Conservation (phyloP, 2,888 invertebrate species). For the Protophormia terraenovae region DNA sequence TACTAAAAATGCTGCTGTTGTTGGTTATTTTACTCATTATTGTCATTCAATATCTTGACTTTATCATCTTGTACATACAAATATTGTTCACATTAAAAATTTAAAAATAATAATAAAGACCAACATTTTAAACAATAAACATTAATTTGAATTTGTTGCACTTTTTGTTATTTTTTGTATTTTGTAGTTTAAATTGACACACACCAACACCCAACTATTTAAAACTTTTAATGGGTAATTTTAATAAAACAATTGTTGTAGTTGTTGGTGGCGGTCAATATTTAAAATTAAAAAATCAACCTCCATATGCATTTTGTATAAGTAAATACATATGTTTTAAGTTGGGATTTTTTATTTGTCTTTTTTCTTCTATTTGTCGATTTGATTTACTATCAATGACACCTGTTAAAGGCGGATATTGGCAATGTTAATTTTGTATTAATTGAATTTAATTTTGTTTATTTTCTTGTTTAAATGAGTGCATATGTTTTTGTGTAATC, state of each 20-base stretch:
- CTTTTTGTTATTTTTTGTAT: neutral
- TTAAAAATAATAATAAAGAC: neutral
- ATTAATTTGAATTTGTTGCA: conserved; percentile 41
- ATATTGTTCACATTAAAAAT: conserved; percentile 8
- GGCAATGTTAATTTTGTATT: conserved; percentile 40
- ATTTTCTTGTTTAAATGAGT: neutral
- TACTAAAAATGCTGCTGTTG: neutral
- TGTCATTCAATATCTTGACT: conserved; percentile 18
- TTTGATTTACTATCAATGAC: conserved; percentile 45
- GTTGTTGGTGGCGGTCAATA: neutral
- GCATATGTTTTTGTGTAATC: neutral
- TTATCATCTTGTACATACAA: conserved; percentile 19
- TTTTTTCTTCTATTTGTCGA: conserved; percentile 1
- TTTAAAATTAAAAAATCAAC: conserved; percentile 26
- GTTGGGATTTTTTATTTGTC: neutral
- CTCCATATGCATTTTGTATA: conserved; percentile 34
- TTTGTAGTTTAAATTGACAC: neutral
- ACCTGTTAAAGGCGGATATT: conserved; percentile 66
- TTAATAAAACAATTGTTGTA: neutral
- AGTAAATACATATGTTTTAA: conserved; percentile 5
- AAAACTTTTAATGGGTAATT: neutral
- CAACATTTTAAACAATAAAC: conserved; percentile 28
- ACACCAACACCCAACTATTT: conserved; percentile 16
- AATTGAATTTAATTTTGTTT: conserved; percentile 43
- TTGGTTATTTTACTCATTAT: neutral